Evolutionary conservation across 2,888 invertebrate genomes (phyloP).

Genomic region (Drosophila nigritarsus): DNA sequence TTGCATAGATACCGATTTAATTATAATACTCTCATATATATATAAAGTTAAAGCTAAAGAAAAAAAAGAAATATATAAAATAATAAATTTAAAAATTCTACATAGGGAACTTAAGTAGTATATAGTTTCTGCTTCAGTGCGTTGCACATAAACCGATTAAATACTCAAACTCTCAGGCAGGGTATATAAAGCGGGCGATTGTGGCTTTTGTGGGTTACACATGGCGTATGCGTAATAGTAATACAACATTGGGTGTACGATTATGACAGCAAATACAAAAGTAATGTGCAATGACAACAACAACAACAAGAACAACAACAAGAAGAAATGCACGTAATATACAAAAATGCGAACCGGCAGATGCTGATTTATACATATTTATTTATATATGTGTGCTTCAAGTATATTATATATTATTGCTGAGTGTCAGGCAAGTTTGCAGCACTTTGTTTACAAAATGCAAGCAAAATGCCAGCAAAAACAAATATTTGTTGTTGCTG

Average conservation of each 20-base stretch:
- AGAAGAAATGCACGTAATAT: constrained; percentile 17
- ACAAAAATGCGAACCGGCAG: constrained; percentile 59
- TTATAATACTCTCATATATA: not conserved
- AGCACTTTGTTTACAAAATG: constrained; percentile 73
- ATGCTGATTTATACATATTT: constrained; percentile 29
- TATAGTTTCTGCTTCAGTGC: not conserved
- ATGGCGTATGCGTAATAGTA: constrained; percentile 67
- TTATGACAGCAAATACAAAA: constrained; percentile 36
- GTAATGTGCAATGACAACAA: constrained; percentile 6
- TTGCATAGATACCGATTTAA: not conserved
- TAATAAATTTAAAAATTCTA: not conserved
- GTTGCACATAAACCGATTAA: not conserved
- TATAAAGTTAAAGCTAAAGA: not conserved
- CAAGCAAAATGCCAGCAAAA: constrained; percentile 26
- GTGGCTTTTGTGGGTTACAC: constrained; percentile 48
- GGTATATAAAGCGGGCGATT: not conserved
- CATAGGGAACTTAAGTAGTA: not conserved
- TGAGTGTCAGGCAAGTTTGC: constrained; percentile 55
- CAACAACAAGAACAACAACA: not conserved
- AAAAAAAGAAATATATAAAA: not conserved
- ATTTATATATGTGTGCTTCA: constrained; percentile 11
- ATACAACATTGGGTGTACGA: constrained; percentile 27
- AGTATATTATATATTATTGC: constrained; percentile 15
- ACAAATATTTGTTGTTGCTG: constrained; percentile 10
- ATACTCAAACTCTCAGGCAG: not conserved